Conservation (phyloP, 1,140 invertebrate species). For the Cecropterus lyciades region DNA sequence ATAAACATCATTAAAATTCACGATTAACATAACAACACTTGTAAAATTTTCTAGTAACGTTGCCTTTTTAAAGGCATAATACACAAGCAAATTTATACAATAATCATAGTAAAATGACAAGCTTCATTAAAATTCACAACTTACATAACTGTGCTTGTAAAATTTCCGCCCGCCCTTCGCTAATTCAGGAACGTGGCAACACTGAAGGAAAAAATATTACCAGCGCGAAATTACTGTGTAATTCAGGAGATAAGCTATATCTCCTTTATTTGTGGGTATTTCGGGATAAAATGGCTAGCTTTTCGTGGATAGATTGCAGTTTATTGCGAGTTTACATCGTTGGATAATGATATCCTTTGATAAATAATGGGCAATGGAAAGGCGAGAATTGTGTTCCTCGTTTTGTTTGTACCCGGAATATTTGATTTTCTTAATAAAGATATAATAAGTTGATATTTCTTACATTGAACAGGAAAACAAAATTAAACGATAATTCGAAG, state of each 20-base stretch:
- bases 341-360: slow-evolving; percentile 3
- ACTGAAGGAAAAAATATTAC: slow-evolving; percentile 34
- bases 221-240: slow-evolving; percentile 30
- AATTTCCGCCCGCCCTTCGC: slow-evolving; percentile 23
- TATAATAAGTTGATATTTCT: no score
- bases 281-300: slow-evolving; percentile 32
- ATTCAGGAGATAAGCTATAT: slow-evolving; percentile 34
- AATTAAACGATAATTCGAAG: no score
- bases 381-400: no score
- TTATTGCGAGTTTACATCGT: no score
- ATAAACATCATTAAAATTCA: no score
- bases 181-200: slow-evolving; percentile 34
- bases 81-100: no score
- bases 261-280: slow-evolving; percentile 32
- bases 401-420: no score
- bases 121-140: slow-evolving; percentile 16
- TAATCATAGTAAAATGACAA: slow-evolving; percentile 8
- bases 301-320: slow-evolving; percentile 34
- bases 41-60: no score
- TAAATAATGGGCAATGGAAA: background rate
- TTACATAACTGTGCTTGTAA: slow-evolving; percentile 11
- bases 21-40: no score
- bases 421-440: no score
- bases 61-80: no score
- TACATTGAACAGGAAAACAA: no score